A percentile compares a stretch with the other conserved stretches of the same genome.
These are phyloP conservation scores for Theonella swinhoei DNA, from an alignment of 37 sponge, comb jelly and placozoan species.

Conservation along the genomic window DNA sequence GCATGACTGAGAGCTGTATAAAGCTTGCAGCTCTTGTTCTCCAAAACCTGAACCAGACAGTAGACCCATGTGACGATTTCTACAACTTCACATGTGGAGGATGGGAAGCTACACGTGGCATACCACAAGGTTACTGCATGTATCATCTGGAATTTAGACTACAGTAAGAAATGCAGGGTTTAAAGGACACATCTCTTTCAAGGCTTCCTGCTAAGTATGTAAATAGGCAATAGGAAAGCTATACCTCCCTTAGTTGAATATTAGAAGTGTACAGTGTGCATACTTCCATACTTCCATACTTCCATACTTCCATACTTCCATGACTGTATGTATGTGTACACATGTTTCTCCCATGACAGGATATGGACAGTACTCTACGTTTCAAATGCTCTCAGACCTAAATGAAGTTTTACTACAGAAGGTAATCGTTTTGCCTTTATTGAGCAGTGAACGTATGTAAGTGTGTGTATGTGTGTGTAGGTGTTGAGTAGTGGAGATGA, in stretches of 20 bases:
- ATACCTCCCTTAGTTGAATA: background rate
- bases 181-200: too few relatives aligned
- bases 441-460: background rate
- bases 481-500: conserved; percentile 16
- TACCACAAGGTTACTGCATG: conserved; percentile 62
- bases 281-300: too few relatives aligned
- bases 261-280: background rate
- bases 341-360: too few relatives aligned
- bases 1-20: conserved; percentile 60
- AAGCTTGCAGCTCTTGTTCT: conserved; percentile 47
- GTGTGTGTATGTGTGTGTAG: background rate
- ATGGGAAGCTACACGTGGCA: conserved; percentile 54
- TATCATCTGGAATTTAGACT: background rate
- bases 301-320: too few relatives aligned
- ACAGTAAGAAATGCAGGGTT: too few relatives aligned
- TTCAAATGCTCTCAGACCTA: background rate
- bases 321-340: too few relatives aligned
- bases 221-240: background rate
- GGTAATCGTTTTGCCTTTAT: background rate
- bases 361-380: background rate
- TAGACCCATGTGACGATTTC: conserved; percentile 81
- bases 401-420: background rate
- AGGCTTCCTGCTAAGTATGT: too few relatives aligned
- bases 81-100: conserved; percentile 82
- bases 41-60: conserved; percentile 47